These are phyloP conservation scores for Acromyrmex heyeri DNA, from an alignment of 1,140 invertebrate species.

Conservation along the genomic window DNA sequence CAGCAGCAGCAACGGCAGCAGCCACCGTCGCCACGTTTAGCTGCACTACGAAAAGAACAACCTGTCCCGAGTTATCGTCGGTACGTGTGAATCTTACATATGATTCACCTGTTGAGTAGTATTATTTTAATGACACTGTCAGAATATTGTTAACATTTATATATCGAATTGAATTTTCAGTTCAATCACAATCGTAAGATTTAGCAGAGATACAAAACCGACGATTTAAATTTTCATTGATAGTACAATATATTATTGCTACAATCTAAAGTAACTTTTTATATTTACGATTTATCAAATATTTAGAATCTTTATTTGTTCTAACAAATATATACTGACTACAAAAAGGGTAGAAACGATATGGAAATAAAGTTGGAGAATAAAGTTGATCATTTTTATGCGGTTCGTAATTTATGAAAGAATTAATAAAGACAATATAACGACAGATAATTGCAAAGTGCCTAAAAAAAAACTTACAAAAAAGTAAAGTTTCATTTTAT, in stretches of 20 bases:
- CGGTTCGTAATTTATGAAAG: background rate
- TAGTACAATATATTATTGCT: background rate
- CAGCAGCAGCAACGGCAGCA: conserved; percentile 55
- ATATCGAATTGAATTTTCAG: background rate
- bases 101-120: conserved; percentile 83
- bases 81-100: conserved; percentile 66
- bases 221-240: background rate
- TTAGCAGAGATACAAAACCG: background rate
- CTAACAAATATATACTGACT: background rate
- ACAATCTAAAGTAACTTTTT: background rate
- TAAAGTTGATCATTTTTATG: background rate
- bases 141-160: conserved; percentile 42
- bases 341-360: background rate
- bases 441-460: background rate
- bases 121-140: conserved; percentile 67
- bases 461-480: background rate
- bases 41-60: conserved; percentile 77
- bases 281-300: background rate
- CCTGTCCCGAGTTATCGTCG: conserved; percentile 76
- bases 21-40: conserved; percentile 73
- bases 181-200: background rate
- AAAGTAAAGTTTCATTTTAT: background rate
- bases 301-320: background rate
- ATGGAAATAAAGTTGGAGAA: background rate
- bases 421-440: background rate